phyloP scores from a whole-genome alignment of 1,140 invertebrate species.

The Rhagoletis zephyria region DNA sequence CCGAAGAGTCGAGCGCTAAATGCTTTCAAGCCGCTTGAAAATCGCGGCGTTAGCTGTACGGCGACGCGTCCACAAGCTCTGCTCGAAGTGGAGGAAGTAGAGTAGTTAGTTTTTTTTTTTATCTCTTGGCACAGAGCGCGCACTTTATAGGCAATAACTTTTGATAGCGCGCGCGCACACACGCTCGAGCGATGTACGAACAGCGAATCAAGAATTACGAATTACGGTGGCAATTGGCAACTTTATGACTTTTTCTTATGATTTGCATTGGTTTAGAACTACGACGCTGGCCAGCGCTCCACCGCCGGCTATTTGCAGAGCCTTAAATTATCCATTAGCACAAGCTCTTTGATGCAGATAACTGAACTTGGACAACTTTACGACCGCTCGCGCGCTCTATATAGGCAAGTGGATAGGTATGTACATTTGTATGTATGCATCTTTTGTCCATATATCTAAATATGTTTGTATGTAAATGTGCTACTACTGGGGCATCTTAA shows the following conservation, averaged over 20 bases:
- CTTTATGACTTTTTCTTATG: slow-evolving; percentile 44
- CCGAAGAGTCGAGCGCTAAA: not conserved
- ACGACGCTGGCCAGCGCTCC: not conserved
- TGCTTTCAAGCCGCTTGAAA: not conserved
- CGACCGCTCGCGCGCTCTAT: not conserved
- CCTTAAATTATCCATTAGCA: not conserved
- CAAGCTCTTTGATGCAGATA: slow-evolving; percentile 11
- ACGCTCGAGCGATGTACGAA: not conserved
- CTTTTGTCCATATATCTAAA: not conserved
- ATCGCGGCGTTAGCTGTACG: not conserved
- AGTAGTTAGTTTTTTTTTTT: not conserved
- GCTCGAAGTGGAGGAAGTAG: not conserved
- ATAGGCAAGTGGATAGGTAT: not conserved
- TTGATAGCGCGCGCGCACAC: not conserved
- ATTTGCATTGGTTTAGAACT: slow-evolving; percentile 27
- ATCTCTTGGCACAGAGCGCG: not conserved
- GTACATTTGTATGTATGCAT: not conserved
- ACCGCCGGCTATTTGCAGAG: not conserved
- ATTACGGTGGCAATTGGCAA: slow-evolving; percentile 43
- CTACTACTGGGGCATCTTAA: not conserved
- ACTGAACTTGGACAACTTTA: slow-evolving; percentile 34
- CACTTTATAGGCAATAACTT: slow-evolving; percentile 14
- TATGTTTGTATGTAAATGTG: not conserved
- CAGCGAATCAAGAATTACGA: slow-evolving; percentile 36
- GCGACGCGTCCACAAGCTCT: not conserved